Evolutionary conservation across 1,140 invertebrate species (phyloP), one percentile per base, ranked within the genome.

Genomic region (Trichonephila inaurata): DNA sequence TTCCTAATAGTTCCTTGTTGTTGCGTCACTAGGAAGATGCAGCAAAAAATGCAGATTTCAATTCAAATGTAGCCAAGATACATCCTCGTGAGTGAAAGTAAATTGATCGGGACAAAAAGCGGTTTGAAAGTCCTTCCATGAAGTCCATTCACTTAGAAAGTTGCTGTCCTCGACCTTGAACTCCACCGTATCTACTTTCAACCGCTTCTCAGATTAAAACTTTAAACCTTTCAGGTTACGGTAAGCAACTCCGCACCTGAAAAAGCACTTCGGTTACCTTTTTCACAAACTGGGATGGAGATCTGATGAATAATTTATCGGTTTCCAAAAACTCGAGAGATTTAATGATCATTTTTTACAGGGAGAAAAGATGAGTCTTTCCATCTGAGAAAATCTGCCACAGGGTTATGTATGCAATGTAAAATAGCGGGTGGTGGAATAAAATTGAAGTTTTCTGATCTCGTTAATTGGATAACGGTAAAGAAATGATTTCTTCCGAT

Each of bases 61-160:
- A 69, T 24, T 69, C 12, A 69, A 69, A 69, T 69, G 66, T 51
- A 82, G 77, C 18, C 33, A 82, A 61, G 51, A 51, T 28, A 33
- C 28, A 24, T 28, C 28, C 72, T 77, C 72, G 16, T 40, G 6
- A 33, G 72, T 77, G 72, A 77, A 77, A 77, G 72, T 77, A 77
- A 77, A 77, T 24, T 2, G 28, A 77, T 77, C 28, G 14, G 72
- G 64, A 72, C 19, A 72, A 89, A 66, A 92, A 85, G 61, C 77
- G 18, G 58, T 91, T 92, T 83, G 51, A 92, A 92, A 81, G 90
- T 83, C 90, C 90, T 85, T 85, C 90, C 81, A 92, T 92, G 51
- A 92, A 92, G 90, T 85, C 60, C 90, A 51, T 64, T 81, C 90
- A 92, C 90, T 92, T n/a, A 28, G 10, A 77, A 62, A 90, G 89